phyloP scores from a whole-genome alignment of 1,140 invertebrate genomes.

The Archivesica marissinica region DNA sequence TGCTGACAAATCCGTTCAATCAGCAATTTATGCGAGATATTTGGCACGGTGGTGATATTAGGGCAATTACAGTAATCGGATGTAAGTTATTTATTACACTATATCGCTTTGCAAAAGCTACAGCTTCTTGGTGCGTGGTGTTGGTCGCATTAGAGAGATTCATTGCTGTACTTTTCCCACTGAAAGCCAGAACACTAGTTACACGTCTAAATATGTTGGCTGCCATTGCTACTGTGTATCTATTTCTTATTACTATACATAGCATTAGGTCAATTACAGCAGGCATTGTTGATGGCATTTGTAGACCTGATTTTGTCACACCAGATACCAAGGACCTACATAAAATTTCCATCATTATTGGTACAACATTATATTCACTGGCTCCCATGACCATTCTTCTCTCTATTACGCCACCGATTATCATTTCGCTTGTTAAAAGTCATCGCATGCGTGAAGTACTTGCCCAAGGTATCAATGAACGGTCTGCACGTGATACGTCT shows the following conservation, averaged over 20 bases:
- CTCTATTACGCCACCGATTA: not conserved
- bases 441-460: not conserved
- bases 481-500: not conserved
- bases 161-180: conserved; percentile 5
- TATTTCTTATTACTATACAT: not conserved
- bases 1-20: conserved; percentile 29
- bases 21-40: conserved; percentile 20
- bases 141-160: not conserved
- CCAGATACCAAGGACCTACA: not conserved
- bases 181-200: not conserved
- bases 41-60: not conserved
- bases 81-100: conserved; percentile 11
- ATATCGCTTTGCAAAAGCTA: not conserved
- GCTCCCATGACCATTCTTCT: not conserved
- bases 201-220: not conserved
- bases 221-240: not conserved
- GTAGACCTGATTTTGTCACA: not conserved
- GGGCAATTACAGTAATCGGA: not conserved
- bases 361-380: not conserved
- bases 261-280: not conserved
- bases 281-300: not conserved
- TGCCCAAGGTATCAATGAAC: not conserved
- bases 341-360: not conserved
- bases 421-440: not conserved
- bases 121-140: conserved; percentile 14